Conservation (phyloP, 2,113 vertebrate species). For the Sterrhoptilus dennistouni region DNA sequence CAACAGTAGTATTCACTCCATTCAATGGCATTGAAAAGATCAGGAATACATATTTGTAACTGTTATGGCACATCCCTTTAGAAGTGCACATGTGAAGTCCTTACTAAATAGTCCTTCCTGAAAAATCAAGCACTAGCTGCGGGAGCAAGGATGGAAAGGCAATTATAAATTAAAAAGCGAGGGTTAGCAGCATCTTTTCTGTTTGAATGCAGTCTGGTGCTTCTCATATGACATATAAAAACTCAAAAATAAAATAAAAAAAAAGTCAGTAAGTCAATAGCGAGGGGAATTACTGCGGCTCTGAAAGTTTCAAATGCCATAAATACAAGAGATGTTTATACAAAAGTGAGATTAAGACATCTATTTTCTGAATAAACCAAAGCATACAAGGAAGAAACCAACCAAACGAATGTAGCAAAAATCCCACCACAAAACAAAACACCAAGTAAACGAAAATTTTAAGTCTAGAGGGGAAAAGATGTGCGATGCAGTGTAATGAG, state of each 20-base stretch:
- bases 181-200: background rate
- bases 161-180: background rate
- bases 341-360: background rate
- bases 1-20: background rate
- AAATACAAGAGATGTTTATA: background rate
- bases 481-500: background rate
- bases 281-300: background rate
- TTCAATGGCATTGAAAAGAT: background rate
- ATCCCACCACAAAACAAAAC: background rate
- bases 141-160: background rate
- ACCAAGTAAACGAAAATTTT: background rate
- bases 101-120: background rate
- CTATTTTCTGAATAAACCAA: background rate
- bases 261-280: background rate
- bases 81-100: fast-evolving
- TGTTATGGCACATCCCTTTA: background rate
- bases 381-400: background rate
- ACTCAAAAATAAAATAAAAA: background rate
- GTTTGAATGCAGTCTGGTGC: background rate
- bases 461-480: background rate
- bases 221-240: background rate
- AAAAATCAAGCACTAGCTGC: background rate
- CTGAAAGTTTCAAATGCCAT: background rate
- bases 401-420: background rate
- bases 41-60: background rate